phyloP scores from a whole-genome alignment of 2,888 invertebrate genomes.

The Argyra leucocephala region DNA sequence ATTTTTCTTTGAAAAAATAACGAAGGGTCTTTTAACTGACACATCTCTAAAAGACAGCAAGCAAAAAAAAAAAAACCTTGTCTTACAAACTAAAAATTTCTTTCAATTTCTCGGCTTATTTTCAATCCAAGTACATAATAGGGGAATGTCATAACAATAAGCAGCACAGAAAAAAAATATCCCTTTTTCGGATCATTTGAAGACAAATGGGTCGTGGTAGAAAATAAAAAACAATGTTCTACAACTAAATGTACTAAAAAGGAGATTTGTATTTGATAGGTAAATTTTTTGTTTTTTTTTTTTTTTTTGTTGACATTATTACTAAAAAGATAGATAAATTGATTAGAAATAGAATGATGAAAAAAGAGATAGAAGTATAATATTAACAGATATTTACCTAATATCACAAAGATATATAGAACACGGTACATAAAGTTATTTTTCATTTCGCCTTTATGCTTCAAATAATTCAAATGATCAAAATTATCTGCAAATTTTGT shows the following conservation, averaged over 20 bases:
- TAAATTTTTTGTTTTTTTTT: not conserved
- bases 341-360: not conserved
- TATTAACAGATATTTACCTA: not conserved
- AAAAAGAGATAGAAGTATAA: not conserved
- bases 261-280: constrained; percentile 2
- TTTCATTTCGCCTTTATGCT: not conserved
- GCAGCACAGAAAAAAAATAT: not conserved
- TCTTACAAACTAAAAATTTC: not conserved
- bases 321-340: not conserved
- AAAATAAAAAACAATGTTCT: constrained; percentile 1
- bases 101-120: not conserved
- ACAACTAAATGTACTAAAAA: not conserved
- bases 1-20: too few relatives aligned
- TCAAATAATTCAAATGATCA: not conserved
- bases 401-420: not conserved
- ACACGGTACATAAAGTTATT: not conserved
- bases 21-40: too few relatives aligned
- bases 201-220: constrained; percentile 8
- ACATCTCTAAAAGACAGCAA: too few relatives aligned
- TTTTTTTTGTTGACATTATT: not conserved
- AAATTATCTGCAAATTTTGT: too few relatives aligned
- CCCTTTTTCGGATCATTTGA: constrained; percentile 8
- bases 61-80: too few relatives aligned
- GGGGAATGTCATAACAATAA: not conserved
- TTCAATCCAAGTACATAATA: not conserved